These are phyloP conservation scores for Cremastobaeus sp. DNA, from an alignment of 2,888 invertebrate genomes.

Conservation along the genomic window DNA sequence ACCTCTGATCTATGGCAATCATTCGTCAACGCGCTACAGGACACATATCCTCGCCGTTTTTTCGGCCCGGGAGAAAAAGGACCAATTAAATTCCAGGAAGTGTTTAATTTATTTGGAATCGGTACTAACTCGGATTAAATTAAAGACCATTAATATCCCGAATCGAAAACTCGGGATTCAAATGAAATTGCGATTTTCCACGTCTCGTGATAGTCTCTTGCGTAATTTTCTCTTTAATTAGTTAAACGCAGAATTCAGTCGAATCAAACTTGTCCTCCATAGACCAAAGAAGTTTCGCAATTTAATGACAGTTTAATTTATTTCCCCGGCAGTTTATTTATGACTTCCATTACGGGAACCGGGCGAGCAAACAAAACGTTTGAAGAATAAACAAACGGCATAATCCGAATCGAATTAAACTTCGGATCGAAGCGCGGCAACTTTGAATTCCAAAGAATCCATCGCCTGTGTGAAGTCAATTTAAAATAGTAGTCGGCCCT, in stretches of 20 bases:
- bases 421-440: constrained; percentile 36
- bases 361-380: constrained; percentile 56
- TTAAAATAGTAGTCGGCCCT: constrained; percentile 25
- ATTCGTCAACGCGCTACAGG: constrained; percentile 65
- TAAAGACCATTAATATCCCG: background rate
- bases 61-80: too few relatives aligned
- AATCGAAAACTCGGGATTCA: background rate
- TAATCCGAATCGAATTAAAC: constrained; percentile 58
- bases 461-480: constrained; percentile 43
- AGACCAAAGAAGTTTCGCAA: constrained; percentile 38
- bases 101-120: too few relatives aligned
- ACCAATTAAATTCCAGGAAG: too few relatives aligned
- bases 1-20: constrained; percentile 67
- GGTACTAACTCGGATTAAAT: too few relatives aligned
- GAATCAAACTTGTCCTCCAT: constrained; percentile 30
- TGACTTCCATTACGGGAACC: constrained; percentile 46
- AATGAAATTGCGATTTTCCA: background rate
- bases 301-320: constrained; percentile 53
- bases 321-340: constrained; percentile 35
- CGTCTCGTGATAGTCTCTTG: constrained; percentile 7
- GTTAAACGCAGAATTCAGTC: constrained; percentile 22
- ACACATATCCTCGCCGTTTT: too few relatives aligned
- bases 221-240: constrained; percentile 29
- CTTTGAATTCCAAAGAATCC: constrained; percentile 49
- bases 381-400: constrained; percentile 62